phyloP scores from a whole-genome alignment of 2,888 invertebrate species.

The Oligia fasciuncula region DNA sequence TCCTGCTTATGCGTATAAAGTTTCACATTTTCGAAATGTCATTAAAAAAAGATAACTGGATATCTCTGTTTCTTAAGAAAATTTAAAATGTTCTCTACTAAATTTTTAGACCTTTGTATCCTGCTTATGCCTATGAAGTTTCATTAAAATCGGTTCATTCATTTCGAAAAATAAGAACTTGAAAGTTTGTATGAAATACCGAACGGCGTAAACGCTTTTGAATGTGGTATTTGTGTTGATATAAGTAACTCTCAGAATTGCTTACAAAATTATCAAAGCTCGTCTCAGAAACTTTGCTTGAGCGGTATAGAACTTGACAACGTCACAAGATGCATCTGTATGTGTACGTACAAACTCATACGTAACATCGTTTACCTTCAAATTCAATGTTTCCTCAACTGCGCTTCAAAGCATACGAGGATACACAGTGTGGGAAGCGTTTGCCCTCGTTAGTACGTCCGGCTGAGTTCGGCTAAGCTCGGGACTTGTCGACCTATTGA shows the following conservation, averaged over 20 bases:
- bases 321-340: constrained; percentile 19
- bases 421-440: constrained; percentile 17
- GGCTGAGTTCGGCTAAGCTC: constrained; percentile 22
- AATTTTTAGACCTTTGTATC: no score
- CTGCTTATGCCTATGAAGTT: no score
- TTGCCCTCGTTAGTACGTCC: constrained; percentile 34
- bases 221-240: not conserved
- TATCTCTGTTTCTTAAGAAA: no score
- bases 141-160: no score
- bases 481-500: not conserved
- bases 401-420: constrained; percentile 10
- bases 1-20: no score
- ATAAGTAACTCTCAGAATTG: not conserved
- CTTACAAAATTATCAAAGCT: constrained; percentile 1
- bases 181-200: no score
- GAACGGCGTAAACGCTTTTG: no score
- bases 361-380: constrained; percentile 29
- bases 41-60: no score
- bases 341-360: constrained; percentile 13
- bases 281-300: not conserved
- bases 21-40: no score
- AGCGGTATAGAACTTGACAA: not conserved
- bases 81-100: no score
- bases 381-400: constrained; percentile 43
- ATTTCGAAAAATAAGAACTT: no score